Percentiles rank a stretch among this genome's conserved stretches.
Conservation (phyloP, 2,797 vertebrate genomes). For the Acipenser oxyrinchus region DNA sequence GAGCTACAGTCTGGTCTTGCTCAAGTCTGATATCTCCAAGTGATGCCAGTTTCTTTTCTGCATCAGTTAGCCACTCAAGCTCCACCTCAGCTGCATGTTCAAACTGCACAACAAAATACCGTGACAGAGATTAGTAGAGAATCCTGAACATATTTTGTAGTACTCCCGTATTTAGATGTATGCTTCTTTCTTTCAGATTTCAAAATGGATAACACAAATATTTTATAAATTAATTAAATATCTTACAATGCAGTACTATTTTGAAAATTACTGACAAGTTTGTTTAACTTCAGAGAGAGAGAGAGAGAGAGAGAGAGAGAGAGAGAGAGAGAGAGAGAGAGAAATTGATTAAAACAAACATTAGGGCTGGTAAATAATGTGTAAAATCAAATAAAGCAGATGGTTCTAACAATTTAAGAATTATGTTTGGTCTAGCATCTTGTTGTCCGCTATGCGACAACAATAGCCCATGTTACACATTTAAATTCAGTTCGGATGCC, state of each 20-base stretch:
- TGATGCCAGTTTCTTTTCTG: conserved; percentile 77
- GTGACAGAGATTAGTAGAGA: neutral
- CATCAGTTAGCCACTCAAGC: conserved; percentile 79
- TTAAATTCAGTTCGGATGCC: conserved; percentile 26
- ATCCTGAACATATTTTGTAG: too few species aligned
- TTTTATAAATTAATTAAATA: too few species aligned
- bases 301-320: too few species aligned
- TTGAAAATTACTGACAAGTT: too few species aligned
- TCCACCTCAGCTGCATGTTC: conserved; percentile 84
- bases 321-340: too few species aligned
- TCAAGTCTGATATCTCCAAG: conserved; percentile 86
- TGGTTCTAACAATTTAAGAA: conserved; percentile 26
- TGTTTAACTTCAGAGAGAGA: too few species aligned
- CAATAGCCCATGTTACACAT: conserved; percentile 16
- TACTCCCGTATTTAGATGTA: neutral
- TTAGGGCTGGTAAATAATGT: conserved; percentile 14
- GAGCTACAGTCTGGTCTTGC: conserved; percentile 82
- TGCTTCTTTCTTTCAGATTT: too few species aligned
- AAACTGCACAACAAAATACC: conserved; percentile 66
- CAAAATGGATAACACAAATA: too few species aligned
- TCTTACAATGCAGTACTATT: too few species aligned
- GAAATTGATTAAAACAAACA: too few species aligned
- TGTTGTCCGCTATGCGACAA: conserved; percentile 19
- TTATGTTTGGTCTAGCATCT: conserved; percentile 23
- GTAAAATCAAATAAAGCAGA: conserved; percentile 26